phyloP scores from a whole-genome alignment of 2,888 invertebrate genomes.

The Byasa hedistus region DNA sequence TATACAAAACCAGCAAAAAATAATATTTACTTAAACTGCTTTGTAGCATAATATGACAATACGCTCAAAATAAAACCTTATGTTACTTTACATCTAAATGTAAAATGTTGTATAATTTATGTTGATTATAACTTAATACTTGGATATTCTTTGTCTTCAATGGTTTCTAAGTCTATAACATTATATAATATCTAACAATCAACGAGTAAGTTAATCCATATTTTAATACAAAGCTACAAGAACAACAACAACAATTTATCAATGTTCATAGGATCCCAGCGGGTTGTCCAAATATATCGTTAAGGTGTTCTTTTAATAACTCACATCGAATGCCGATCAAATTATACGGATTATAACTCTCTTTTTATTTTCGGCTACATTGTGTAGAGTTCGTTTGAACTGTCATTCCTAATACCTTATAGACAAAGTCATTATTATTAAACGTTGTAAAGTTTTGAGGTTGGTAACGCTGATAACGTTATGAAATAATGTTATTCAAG shows the following conservation, averaged over 20 bases:
- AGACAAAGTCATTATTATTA: slow-evolving; percentile 24
- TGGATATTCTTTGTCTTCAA: too few relatives aligned
- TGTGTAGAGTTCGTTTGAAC: slow-evolving; percentile 34
- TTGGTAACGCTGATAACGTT: too few relatives aligned
- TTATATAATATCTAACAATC: slow-evolving; percentile 17
- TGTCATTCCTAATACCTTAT: slow-evolving; percentile 21
- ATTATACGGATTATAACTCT: slow-evolving; percentile 70
- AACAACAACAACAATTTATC: slow-evolving; percentile 63
- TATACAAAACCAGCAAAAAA: too few relatives aligned
- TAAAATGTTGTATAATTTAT: too few relatives aligned
- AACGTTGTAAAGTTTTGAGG: not conserved
- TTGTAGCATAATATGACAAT: too few relatives aligned
- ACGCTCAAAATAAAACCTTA: too few relatives aligned
- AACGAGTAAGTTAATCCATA: slow-evolving; percentile 19
- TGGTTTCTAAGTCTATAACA: not conserved
- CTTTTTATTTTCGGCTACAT: slow-evolving; percentile 58
- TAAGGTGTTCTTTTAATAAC: slow-evolving; percentile 75
- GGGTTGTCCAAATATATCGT: slow-evolving; percentile 64
- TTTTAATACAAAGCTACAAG: slow-evolving; percentile 32
- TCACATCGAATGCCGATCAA: slow-evolving; percentile 70
- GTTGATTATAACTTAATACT: too few relatives aligned
- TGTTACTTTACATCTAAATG: too few relatives aligned
- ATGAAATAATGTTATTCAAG: too few relatives aligned
- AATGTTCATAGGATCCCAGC: slow-evolving; percentile 73
- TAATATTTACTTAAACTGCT: too few relatives aligned